phyloP scores from a whole-genome alignment of 2,888 invertebrate species.

The Mantis religiosa region DNA sequence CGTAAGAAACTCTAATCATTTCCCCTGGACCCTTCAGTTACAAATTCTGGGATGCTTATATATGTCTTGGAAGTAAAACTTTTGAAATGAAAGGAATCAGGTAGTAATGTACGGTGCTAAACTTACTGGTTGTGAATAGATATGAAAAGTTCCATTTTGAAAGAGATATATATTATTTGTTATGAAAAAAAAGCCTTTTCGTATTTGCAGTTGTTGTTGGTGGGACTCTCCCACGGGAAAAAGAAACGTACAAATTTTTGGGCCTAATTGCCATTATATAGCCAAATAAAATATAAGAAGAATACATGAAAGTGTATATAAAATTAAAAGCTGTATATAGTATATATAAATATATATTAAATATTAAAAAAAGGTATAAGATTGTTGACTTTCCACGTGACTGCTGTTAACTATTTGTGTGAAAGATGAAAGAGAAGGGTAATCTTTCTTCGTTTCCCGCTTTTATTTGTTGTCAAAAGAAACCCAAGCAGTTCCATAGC shows the following conservation, averaged over 20 bases:
- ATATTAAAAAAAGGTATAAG: conserved; percentile 35
- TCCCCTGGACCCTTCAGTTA: neutral
- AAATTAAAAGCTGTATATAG: conserved; percentile 23
- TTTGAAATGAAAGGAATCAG: neutral
- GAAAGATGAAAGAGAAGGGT: conserved; percentile 1
- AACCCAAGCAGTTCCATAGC: neutral
- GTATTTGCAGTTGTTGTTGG: conserved; percentile 21
- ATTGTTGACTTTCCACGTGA: conserved; percentile 44
- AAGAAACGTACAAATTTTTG: conserved; percentile 45
- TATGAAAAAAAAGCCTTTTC: conserved; percentile 12
- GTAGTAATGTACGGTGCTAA: conserved; percentile 14
- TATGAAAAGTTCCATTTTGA: neutral
- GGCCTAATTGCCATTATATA: conserved; percentile 39
- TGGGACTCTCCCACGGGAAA: conserved; percentile 24
- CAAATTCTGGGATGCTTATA: neutral
- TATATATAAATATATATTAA: conserved; percentile 27
- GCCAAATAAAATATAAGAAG: conserved; percentile 27
- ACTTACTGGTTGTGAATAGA: conserved; percentile 6
- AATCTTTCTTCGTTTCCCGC: neutral
- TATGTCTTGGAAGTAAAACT: neutral
- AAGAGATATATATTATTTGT: conserved; percentile 7
- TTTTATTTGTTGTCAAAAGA: neutral
- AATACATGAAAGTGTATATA: conserved; percentile 14
- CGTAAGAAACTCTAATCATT: no score
- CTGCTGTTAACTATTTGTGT: conserved; percentile 39